These are phyloP conservation scores for Brassicogethes aeneus DNA, from an alignment of 2,888 invertebrate species.

Conservation along the genomic window DNA sequence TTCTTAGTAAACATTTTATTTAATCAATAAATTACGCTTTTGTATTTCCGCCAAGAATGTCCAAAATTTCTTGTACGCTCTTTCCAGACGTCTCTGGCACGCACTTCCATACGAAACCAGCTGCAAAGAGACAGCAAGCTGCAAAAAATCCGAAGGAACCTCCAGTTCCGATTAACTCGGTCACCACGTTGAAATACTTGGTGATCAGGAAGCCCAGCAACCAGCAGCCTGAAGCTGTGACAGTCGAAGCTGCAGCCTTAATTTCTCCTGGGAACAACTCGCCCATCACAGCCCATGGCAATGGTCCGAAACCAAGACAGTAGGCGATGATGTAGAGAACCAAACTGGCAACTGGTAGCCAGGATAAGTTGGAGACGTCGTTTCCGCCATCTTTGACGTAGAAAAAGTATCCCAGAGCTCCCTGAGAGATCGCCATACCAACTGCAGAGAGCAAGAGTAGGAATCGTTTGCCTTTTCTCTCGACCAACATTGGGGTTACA, in stretches of 20 bases:
- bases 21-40: not conserved
- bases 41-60: constrained; percentile 44
- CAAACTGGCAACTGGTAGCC: constrained; percentile 64
- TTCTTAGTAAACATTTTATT: too few relatives aligned
- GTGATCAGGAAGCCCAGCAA: constrained; percentile 65
- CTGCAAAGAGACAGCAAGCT: constrained; percentile 49
- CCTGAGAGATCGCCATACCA: constrained; percentile 46
- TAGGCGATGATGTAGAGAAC: constrained; percentile 67
- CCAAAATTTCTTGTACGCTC: constrained; percentile 76
- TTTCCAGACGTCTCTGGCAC: constrained; percentile 88
- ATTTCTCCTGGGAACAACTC: constrained; percentile 79
- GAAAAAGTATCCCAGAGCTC: constrained; percentile 44
- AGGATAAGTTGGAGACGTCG: constrained; percentile 45
- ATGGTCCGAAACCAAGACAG: constrained; percentile 67
- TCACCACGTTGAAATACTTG: constrained; percentile 56
- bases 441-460: constrained; percentile 63
- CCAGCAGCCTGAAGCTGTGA: constrained; percentile 77
- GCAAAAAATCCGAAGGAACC: constrained; percentile 68
- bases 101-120: constrained; percentile 62
- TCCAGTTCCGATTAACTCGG: constrained; percentile 50
- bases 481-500: constrained; percentile 67
- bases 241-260: constrained; percentile 65
- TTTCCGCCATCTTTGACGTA: constrained; percentile 49
- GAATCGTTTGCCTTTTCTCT: constrained; percentile 64
- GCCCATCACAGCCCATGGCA: constrained; percentile 78